phyloP scores from a whole-genome alignment of 2,113 vertebrate genomes.

The Callipepla squamata region DNA sequence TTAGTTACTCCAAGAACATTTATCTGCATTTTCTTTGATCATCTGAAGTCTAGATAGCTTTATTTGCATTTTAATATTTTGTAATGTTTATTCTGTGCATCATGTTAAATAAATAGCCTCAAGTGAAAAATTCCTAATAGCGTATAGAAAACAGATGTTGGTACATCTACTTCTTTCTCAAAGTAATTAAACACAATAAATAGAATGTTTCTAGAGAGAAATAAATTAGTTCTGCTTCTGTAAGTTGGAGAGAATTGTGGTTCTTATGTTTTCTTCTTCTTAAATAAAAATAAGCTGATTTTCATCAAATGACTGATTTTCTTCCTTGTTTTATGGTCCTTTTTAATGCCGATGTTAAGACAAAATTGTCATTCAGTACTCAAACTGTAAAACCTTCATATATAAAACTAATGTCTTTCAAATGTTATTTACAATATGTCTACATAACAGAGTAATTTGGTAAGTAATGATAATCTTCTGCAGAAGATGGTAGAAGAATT shows the following conservation, averaged over 20 bases:
- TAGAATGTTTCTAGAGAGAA: not conserved
- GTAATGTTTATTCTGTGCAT: constrained; percentile 8
- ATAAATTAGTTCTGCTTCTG: constrained; percentile 38
- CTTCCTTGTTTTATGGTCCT: not conserved
- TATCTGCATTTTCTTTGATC: not conserved
- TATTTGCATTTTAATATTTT: constrained; percentile 54
- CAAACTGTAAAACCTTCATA: not conserved
- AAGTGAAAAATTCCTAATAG: constrained; percentile 12
- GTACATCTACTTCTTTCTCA: not conserved
- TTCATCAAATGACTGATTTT: constrained; percentile 28
- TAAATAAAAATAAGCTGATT: constrained; percentile 11
- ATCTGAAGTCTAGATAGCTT: not conserved
- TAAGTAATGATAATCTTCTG: not conserved
- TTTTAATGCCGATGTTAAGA: not conserved
- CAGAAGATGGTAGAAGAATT: not conserved
- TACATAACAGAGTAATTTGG: not conserved
- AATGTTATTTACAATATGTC: not conserved
- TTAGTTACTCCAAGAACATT: not conserved
- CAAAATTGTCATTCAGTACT: not conserved
- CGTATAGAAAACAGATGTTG: constrained; percentile 22
- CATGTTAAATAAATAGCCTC: not conserved
- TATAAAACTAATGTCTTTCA: not conserved
- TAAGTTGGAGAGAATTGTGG: constrained; percentile 3
- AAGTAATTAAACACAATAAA: constrained; percentile 36
- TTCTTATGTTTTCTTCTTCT: not conserved